These are phyloP conservation scores for Orchesellides sinensis DNA, from an alignment of 2,888 invertebrate species.

Conservation along the genomic window DNA sequence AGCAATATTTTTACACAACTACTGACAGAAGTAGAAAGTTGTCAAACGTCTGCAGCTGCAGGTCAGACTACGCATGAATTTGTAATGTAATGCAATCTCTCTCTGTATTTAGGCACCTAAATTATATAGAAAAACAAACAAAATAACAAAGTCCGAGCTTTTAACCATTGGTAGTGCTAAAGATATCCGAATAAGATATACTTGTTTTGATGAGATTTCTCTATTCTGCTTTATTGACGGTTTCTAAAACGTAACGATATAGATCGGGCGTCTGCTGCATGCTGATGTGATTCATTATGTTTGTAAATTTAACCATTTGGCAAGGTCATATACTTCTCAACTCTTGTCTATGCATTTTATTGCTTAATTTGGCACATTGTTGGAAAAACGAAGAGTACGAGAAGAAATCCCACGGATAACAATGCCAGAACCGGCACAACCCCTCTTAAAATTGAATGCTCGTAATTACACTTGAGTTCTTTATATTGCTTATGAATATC, in stretches of 20 bases:
- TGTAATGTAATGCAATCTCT: constrained; percentile 45
- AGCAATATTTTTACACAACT: constrained; percentile 22
- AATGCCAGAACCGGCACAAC: constrained; percentile 25
- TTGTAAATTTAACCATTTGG: not conserved
- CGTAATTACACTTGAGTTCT: not conserved
- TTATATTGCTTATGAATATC: not conserved
- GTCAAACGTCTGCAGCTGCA: constrained; percentile 57
- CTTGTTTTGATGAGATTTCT: not conserved
- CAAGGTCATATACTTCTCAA: not conserved
- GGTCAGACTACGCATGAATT: constrained; percentile 49
- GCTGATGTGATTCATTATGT: not conserved
- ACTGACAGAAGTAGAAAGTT: constrained; percentile 61
- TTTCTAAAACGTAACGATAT: constrained; percentile 1
- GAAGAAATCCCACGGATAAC: constrained; percentile 17
- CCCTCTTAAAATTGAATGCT: no score
- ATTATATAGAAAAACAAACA: not conserved
- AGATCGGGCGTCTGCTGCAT: not conserved
- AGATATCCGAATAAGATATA: not conserved
- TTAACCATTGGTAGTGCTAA: not conserved
- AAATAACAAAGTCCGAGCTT: constrained; percentile 16
- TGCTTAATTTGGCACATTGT: not conserved
- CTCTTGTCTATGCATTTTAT: not conserved
- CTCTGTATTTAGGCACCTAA: not conserved
- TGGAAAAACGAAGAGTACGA: not conserved
- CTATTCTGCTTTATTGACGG: not conserved